Percentiles rank a stretch among this genome's conserved stretches.
Evolutionary conservation across 2,888 invertebrate genomes (phyloP).

Genomic region (Oasisia sp.): DNA sequence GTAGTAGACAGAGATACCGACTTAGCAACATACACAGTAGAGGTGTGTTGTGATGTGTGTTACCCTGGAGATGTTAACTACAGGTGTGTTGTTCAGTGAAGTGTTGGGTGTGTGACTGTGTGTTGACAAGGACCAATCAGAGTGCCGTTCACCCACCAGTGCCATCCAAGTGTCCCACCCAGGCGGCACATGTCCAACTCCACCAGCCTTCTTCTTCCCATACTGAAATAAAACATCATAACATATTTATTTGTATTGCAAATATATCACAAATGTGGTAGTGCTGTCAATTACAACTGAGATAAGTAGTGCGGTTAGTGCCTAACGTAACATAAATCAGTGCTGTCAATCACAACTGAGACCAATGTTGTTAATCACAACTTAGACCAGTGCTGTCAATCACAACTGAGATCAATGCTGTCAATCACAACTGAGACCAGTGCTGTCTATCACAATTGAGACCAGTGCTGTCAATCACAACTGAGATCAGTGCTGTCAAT

Average conservation of each 20-base stretch:
- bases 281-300: not conserved
- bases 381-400: no score
- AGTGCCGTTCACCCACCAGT: constrained; percentile 67
- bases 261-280: not conserved
- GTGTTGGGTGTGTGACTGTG: not conserved
- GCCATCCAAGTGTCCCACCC: constrained; percentile 92
- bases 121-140: not conserved
- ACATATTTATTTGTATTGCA: not conserved
- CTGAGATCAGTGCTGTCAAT: no score
- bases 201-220: constrained; percentile 72
- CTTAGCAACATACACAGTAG: not conserved
- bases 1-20: no score
- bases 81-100: not conserved
- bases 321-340: no score
- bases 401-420: no score
- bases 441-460: no score
- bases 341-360: not conserved
- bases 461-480: no score
- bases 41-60: not conserved
- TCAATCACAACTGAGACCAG: no score
- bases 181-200: constrained; percentile 76
- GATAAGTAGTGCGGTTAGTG: no score
- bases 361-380: no score
- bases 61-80: not conserved
- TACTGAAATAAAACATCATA: constrained; percentile 69